Base-by-base conservation (phyloP, 2,113 vertebrate genomes). In the Microcebus griseorufus region DNA sequence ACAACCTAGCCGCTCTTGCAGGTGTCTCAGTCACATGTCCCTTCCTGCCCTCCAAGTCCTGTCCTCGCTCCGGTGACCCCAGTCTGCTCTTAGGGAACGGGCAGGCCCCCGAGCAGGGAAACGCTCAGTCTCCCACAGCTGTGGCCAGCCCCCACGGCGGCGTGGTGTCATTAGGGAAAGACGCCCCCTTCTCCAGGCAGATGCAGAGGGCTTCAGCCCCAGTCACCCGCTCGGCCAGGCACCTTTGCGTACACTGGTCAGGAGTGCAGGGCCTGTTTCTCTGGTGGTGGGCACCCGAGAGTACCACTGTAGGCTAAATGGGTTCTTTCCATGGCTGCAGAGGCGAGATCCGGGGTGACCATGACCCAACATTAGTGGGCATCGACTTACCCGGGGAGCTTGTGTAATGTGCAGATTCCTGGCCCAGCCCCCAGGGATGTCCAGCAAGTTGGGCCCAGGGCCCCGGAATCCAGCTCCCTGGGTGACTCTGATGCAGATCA, bases 151-250 rank as follows among this genome's bases (percentile, higher is more conserved):
- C 22, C 8, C 16, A 5, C 10, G 42, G 42, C 42, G 16, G 45
- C 14, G 39, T 39, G 73, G 39, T n/a, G 83, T 11, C 37, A 55
- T 3, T 14, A 16, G 58, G 27, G 23, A 25, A 39, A 87, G 20
- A 32, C 18, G 29, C 51, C 27, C 17, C 34, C 55, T 75, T n/a
- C 37, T 34, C 4, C 1, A 27, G 51, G 51, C 51, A 51, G 51
- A 51, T 14, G 51, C 51, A 51, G 60, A 32, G 22, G 37, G 18
- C 8, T 1, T 45, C 34, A 45, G 23, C 62, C 9, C 13, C 5
- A 0, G 3, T 22, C 0, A 2, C 14, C 13, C 1, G 3, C 53
- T 55, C 32, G 64, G 39, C 45, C 29, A 73, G 55, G 9, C 5
- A 17, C 10, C 6, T 48, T 25, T 20, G 42, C 20, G 27, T 8